phyloP scores from a whole-genome alignment of 2,797 vertebrate species.

The Morus bassanus region DNA sequence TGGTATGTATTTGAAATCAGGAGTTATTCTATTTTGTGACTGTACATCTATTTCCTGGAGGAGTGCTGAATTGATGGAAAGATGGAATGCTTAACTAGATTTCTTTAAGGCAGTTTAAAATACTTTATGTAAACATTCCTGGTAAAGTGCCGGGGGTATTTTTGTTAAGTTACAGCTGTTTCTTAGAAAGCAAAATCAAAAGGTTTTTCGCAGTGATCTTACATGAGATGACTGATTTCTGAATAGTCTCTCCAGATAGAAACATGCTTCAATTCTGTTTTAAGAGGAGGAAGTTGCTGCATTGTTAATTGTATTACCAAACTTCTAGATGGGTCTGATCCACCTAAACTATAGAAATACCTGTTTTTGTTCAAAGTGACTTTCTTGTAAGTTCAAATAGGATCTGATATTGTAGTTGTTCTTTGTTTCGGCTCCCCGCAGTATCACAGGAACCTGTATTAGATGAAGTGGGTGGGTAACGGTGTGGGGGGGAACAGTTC shows the following conservation, averaged over 20 bases:
- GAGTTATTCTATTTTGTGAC: background rate
- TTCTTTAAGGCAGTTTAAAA: background rate
- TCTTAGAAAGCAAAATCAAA: background rate
- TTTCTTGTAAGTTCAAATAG: background rate
- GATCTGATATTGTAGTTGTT: background rate
- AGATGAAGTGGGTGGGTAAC: background rate
- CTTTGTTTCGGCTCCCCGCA: background rate
- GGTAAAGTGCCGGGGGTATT: background rate
- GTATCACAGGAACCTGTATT: background rate
- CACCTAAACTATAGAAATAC: background rate
- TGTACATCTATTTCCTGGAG: background rate
- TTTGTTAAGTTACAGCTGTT: background rate
- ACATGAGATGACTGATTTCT: background rate
- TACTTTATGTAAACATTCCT: background rate
- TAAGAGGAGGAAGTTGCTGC: background rate
- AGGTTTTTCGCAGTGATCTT: background rate
- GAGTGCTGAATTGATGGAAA: background rate
- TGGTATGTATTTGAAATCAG: background rate
- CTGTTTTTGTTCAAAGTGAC: background rate
- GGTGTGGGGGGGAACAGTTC: background rate
- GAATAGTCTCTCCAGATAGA: background rate
- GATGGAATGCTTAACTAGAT: background rate
- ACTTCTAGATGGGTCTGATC: background rate
- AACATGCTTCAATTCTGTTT: background rate
- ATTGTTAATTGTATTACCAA: too few relatives aligned